A percentile compares a stretch with the other conserved stretches of the same genome.
Evolutionary conservation across 2,888 invertebrate genomes (phyloP).

Genomic region (Cantharis lateralis): DNA sequence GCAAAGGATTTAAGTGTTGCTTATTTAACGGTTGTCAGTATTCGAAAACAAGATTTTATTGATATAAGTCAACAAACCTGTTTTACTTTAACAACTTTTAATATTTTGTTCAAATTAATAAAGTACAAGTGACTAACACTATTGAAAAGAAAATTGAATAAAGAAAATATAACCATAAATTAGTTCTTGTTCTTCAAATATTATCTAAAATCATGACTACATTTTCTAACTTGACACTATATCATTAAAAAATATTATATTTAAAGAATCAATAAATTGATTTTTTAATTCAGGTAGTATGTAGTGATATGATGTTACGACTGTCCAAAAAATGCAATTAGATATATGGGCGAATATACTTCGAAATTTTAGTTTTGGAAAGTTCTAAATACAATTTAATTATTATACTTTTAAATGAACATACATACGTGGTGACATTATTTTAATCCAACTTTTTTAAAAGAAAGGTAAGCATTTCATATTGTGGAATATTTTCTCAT

Average conservation of each 20-base stretch:
- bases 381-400: too few species aligned
- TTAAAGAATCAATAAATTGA: too few species aligned
- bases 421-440: background rate
- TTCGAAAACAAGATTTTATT: conserved; percentile 7
- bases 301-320: too few species aligned
- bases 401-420: too few species aligned
- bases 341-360: too few species aligned
- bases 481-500: too few species aligned
- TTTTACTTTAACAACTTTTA: background rate
- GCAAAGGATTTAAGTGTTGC: background rate
- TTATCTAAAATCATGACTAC: background rate
- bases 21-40: background rate
- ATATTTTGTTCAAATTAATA: background rate
- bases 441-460: background rate
- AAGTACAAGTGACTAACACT: background rate
- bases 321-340: too few species aligned
- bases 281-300: too few species aligned
- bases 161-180: background rate
- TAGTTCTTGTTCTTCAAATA: background rate
- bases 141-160: background rate
- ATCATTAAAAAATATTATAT: too few species aligned
- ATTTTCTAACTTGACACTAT: too few species aligned
- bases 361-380: too few species aligned
- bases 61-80: background rate
- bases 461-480: background rate